phyloP scores from a whole-genome alignment of 30 jellyfish, hydroid and myxozoan genomes.

The Nemopilema nomurai region DNA sequence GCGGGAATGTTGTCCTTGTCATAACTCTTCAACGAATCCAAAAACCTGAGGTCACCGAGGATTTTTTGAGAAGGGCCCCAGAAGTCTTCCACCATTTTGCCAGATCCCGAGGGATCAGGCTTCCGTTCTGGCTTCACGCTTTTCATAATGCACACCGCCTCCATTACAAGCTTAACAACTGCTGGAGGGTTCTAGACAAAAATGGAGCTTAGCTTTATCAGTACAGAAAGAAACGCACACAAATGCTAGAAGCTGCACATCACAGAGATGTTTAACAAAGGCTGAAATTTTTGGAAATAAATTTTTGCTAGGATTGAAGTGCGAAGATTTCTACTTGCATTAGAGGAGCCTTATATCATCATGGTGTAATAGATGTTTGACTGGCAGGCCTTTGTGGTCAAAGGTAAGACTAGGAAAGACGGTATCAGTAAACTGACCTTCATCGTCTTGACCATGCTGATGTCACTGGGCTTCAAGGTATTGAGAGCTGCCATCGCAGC shows the following conservation, averaged over 20 bases:
- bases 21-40: constrained; percentile 83
- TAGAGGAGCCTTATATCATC: no score
- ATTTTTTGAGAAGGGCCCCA: constrained; percentile 99
- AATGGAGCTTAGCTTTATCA: neutral
- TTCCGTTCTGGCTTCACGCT: constrained; percentile 94
- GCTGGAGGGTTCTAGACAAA: constrained; percentile 95
- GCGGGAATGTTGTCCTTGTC: constrained; percentile 93
- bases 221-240: neutral
- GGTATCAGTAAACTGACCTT: constrained; percentile 35
- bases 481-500: constrained; percentile 95
- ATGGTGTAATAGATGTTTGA: no score
- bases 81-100: constrained; percentile 94
- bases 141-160: constrained; percentile 97
- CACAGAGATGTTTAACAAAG: no score
- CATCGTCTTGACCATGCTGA: constrained; percentile 96
- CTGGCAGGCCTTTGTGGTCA: neutral
- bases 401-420: neutral
- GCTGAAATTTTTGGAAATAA: no score
- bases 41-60: constrained; percentile 86
- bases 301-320: no score
- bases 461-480: constrained; percentile 96
- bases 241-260: neutral
- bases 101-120: constrained; percentile 97
- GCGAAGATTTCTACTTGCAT: no score
- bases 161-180: constrained; percentile 90